Percentiles rank a stretch among this genome's conserved stretches.
phyloP scores from a whole-genome alignment of 2,113 vertebrate genomes.

The Willisornis vidua region DNA sequence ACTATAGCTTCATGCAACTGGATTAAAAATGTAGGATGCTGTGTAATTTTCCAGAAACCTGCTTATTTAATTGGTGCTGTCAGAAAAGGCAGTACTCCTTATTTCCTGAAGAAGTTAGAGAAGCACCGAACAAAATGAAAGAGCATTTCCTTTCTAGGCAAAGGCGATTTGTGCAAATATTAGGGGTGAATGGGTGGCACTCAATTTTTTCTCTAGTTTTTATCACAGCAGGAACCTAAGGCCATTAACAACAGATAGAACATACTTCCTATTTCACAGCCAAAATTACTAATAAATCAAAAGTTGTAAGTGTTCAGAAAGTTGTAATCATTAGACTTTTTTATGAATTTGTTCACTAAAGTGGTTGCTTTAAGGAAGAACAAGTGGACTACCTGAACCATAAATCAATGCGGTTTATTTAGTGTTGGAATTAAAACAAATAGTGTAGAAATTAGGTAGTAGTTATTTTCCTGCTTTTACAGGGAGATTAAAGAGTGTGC shows the following conservation, averaged over 20 bases:
- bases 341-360: neutral
- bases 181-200: neutral
- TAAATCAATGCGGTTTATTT: neutral
- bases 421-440: neutral
- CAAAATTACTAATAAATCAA: neutral
- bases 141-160: neutral
- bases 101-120: neutral
- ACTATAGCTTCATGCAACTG: neutral
- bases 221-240: neutral
- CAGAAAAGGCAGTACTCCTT: neutral
- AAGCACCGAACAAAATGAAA: neutral
- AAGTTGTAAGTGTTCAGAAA: neutral
- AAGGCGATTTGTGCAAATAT: neutral
- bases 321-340: neutral
- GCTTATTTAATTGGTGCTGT: conserved; percentile 17
- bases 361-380: neutral
- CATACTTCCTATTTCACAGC: neutral
- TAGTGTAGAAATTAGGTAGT: neutral
- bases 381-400: neutral
- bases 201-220: neutral
- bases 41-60: conserved; percentile 37
- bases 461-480: neutral
- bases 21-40: conserved; percentile 49
- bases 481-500: neutral
- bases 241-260: neutral